Evolutionary conservation across 1,140 invertebrate species (phyloP).

Genomic region (Periplaneta americana): DNA sequence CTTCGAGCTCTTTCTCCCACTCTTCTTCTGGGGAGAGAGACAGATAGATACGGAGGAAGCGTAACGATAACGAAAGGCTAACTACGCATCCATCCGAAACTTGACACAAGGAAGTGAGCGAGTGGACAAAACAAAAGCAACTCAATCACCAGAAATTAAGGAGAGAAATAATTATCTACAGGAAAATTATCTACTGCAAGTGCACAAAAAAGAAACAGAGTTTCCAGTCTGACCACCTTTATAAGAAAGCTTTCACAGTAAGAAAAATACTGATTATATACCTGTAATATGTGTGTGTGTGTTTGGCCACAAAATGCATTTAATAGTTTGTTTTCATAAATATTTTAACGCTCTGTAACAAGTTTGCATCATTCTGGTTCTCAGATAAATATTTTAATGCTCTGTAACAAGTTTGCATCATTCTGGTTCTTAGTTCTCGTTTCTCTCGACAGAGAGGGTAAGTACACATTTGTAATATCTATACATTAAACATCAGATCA

Average conservation of each 20-base stretch:
- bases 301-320: background rate
- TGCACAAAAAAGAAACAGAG: background rate
- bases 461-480: background rate
- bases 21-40: slow-evolving; percentile 66
- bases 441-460: background rate
- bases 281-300: background rate
- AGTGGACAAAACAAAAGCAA: background rate
- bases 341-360: background rate
- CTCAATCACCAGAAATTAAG: background rate
- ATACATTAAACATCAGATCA: background rate
- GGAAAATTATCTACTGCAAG: background rate
- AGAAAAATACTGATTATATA: background rate
- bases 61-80: slow-evolving; percentile 9
- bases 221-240: background rate
- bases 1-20: slow-evolving; percentile 89
- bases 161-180: background rate
- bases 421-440: background rate
- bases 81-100: background rate
- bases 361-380: background rate
- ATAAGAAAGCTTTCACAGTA: too few relatives aligned
- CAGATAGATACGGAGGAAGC: slow-evolving; percentile 22
- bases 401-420: background rate
- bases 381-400: background rate
- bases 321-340: background rate
- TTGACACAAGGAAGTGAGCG: slow-evolving; percentile 1